phyloP scores from a whole-genome alignment of 2,113 vertebrate species.

The Larimichthys polyactis region DNA sequence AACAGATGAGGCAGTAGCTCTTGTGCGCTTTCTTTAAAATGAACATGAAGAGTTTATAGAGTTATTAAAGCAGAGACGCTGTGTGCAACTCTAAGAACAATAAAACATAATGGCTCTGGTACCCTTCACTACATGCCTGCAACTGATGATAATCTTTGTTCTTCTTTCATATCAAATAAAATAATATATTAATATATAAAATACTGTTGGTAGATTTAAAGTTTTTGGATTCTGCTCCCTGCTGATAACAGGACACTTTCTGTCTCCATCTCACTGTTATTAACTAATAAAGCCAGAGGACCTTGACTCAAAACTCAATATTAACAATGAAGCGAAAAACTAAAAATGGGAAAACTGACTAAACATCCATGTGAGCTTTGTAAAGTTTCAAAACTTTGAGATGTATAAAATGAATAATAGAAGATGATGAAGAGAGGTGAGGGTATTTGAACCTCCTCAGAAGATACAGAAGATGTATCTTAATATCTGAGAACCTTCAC shows the following conservation, averaged over 20 bases:
- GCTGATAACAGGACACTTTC: neutral
- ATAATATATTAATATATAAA: neutral
- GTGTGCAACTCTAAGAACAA: too few relatives aligned
- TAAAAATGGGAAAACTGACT: neutral
- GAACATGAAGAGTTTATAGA: too few relatives aligned
- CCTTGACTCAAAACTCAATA: neutral
- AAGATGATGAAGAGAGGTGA: too few relatives aligned
- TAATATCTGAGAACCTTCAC: neutral
- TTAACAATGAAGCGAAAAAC: neutral
- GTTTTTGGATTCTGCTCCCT: neutral
- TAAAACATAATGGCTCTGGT: neutral
- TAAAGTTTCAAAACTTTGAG: neutral
- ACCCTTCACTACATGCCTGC: neutral
- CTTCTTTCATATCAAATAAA: too few relatives aligned
- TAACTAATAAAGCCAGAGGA: neutral
- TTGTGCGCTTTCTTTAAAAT: neutral
- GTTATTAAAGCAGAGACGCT: too few relatives aligned
- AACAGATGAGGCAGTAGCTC: neutral
- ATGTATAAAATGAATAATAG: neutral
- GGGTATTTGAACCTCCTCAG: neutral
- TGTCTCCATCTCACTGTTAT: neutral
- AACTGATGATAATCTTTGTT: neutral
- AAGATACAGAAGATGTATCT: neutral
- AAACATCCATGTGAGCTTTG: neutral
- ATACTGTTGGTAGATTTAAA: neutral